Base-by-base conservation (phyloP, 2,888 invertebrate genomes). In the Scaptodrosophila latifasciaeformis region DNA sequence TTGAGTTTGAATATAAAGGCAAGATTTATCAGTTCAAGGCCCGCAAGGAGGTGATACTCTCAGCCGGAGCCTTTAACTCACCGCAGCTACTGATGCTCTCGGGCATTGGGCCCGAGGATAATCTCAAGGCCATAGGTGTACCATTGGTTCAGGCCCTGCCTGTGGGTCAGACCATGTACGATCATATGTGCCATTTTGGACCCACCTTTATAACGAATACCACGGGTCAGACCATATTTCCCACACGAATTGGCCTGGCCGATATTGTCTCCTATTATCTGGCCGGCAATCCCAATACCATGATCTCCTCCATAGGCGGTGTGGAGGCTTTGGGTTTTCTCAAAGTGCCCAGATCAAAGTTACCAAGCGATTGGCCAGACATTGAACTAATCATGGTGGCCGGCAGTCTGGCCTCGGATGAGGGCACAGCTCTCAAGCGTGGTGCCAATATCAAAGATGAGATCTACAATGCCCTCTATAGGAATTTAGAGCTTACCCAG, bases 51-150 rank as follows among this genome's bases (percentile, higher is more conserved):
- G 92, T 97, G 0, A 93, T 97, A 49, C 77, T 97, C 13, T 92
- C 93, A 10, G 95, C 94, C 1, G 97, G 97, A 0, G 90, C 96
- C 1, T 92, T 97, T 62, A 94, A 94, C 74, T 93, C 95, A 0
- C 96, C 97, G 0, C 96, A 97, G 84, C 83, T 97, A 1, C 88
- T 97, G 7, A 94, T 97, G 94, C 85, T 97, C 3, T 95, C 95
- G 4, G 96, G 96, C 0, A 80, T 90, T 10, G 90, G 90, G 1
- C 90, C 90, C 0, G 85, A 75, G 54, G 81, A 89, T 39, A 88
- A 92, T 69, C 83, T 92, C 1, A 77, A 84, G 13, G 85, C 88
- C 2, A 82, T 89, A 2, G 88, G 88, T 0, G 88, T 92, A 54
- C 89, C 90, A 0, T 84, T 92, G 0, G 70, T 92, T 2, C 86